Evolutionary conservation across 2,113 vertebrate species (phyloP).

Genomic region (Sinosuthora webbiana): DNA sequence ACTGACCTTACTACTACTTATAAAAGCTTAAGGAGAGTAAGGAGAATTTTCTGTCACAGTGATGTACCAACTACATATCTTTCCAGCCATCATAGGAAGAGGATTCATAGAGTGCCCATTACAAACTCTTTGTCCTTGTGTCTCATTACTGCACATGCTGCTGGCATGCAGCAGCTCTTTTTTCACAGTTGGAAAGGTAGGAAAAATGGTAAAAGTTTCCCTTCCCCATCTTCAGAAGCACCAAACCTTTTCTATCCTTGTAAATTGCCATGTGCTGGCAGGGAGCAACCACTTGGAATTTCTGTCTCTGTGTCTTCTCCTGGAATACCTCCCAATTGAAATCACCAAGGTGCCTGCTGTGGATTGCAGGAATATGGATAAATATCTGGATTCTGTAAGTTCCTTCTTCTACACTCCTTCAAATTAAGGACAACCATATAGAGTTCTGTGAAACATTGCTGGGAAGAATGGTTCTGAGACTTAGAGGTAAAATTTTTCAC

Average conservation of each 20-base stretch:
- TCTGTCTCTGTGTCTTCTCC: background rate
- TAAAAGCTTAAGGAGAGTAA: background rate
- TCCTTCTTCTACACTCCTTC: background rate
- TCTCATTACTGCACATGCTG: background rate
- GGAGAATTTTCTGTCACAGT: background rate
- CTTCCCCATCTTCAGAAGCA: background rate
- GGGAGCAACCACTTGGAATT: background rate
- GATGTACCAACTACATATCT: background rate
- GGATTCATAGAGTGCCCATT: background rate
- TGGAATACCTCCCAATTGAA: background rate
- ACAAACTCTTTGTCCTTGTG: background rate
- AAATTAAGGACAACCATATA: background rate
- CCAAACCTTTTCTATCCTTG: background rate
- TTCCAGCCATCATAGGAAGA: background rate
- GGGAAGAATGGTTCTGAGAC: background rate
- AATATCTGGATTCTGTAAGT: background rate
- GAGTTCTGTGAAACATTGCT: background rate
- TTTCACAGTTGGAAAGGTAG: background rate
- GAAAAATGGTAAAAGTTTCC: background rate
- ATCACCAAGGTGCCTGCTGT: background rate
- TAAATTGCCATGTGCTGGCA: background rate
- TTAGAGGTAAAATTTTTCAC: background rate
- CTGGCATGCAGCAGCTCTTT: background rate
- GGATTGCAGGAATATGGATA: background rate
- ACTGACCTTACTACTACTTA: background rate